phyloP scores from a whole-genome alignment of 2,888 invertebrate species.

The Cacoxenus indagator region DNA sequence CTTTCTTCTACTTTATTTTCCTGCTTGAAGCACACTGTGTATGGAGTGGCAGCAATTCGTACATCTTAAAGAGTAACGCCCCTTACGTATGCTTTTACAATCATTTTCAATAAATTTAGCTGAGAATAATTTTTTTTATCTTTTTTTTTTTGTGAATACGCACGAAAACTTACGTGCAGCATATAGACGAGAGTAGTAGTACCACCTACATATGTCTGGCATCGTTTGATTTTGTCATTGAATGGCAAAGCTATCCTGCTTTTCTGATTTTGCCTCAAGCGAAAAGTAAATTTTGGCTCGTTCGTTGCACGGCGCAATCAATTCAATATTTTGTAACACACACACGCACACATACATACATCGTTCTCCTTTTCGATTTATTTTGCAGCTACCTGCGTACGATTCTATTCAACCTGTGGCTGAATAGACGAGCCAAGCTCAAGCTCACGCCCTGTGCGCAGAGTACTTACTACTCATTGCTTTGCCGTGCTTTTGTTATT shows the following conservation, averaged over 20 bases:
- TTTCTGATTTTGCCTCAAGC: too few species aligned
- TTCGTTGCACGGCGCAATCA: background rate
- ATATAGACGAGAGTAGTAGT: background rate
- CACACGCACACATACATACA: background rate
- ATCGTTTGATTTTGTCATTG: background rate
- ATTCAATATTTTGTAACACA: conserved; percentile 2
- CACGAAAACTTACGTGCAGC: background rate
- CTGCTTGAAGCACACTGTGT: too few species aligned
- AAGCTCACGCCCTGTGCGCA: background rate
- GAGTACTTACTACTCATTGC: background rate
- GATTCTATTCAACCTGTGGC: background rate
- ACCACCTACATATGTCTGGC: background rate
- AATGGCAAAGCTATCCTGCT: too few species aligned
- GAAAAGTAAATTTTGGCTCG: too few species aligned
- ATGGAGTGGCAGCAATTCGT: too few species aligned
- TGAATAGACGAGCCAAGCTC: background rate
- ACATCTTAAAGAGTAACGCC: conserved; percentile 15
- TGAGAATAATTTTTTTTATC: conserved; percentile 39
- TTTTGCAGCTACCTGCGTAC: background rate
- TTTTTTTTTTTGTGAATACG: conserved; percentile 21
- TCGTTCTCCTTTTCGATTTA: conserved; percentile 1
- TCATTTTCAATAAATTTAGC: conserved; percentile 64
- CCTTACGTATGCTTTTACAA: conserved; percentile 33
- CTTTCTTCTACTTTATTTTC: background rate
- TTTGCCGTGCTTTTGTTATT: background rate